Conservation (phyloP, 2,113 vertebrate genomes). For the Symphodus melops region DNA sequence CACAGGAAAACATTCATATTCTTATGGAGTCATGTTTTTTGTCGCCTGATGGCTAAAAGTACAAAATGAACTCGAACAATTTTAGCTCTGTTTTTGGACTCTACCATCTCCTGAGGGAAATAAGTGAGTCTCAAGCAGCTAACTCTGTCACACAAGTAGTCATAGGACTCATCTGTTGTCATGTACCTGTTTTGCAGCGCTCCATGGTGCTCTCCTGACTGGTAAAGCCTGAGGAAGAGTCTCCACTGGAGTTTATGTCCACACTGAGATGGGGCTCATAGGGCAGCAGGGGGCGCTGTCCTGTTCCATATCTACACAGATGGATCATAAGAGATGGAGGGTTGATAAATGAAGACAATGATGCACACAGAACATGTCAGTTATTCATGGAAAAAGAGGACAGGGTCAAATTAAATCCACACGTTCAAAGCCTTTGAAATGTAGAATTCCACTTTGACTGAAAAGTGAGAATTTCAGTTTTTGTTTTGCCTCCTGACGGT, state of each 20-base stretch:
- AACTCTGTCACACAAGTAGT: not conserved
- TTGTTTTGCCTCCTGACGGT: conserved; percentile 41
- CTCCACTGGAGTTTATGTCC: conserved; percentile 86
- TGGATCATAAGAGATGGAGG: not conserved
- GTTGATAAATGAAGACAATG: not conserved
- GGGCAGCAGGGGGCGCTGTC: conserved; percentile 81
- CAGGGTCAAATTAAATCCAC: no score
- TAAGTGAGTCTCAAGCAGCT: no score
- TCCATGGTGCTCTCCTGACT: conserved; percentile 93
- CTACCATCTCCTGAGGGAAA: not conserved
- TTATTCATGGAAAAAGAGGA: no score
- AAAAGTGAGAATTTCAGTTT: conserved; percentile 23
- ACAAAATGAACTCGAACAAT: no score
- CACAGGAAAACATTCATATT: not conserved
- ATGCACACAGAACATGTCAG: not conserved
- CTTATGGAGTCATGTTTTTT: no score
- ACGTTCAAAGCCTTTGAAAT: not conserved
- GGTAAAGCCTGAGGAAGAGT: conserved; percentile 89
- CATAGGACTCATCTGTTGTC: not conserved
- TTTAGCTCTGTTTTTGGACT: not conserved
- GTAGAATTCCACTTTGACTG: not conserved
- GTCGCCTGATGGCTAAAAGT: no score
- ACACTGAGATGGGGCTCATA: conserved; percentile 85
- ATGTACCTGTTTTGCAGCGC: conserved; percentile 88
- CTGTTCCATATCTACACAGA: conserved; percentile 80